Evolutionary conservation across 2,888 invertebrate genomes (phyloP), one percentile per base, ranked within the genome.

Genomic region (Cosmopolites sordidus): DNA sequence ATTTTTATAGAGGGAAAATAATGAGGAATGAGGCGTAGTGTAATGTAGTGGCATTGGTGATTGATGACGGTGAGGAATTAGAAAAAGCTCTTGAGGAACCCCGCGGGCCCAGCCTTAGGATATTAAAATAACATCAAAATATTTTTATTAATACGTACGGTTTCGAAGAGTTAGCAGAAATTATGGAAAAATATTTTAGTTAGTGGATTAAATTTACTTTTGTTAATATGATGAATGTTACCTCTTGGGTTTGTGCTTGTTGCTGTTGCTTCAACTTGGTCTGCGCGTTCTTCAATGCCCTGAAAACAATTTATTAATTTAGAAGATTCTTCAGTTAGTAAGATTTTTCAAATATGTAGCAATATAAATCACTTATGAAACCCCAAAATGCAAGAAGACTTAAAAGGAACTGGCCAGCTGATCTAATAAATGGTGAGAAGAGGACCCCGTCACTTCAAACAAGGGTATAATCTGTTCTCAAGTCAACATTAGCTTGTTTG

Each of bases 51-150:
- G n/a, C n/a, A 58, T 29, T 58, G 62, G 55, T 50, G 58, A 22
- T 8, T 22, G 57, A 48, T 54, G 52, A 59, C 58, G 59, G 59
- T 58, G 58, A 43, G 30, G 43, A 61, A 64, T 89, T 91, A 92
- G 85, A 92, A 92, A 83, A 92, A 90, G 85, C 91, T 91, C 84
- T 92, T 92, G 78, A 92, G 84, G 84, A 92, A 92, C 80, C 90
- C 90, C 78, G 91, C 89, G 75, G 92, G 89, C 77, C 91, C 91
- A 80, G 91, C 89, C 91, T 92, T 66, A 37, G 9, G 9, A 51
- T 17, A 30, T 30, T 40, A 40, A 27, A 14, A 14, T 14, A 43
- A 15, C 8, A 33, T 15, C 14, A 12, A 43, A 16, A 43, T 1
- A 29, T 44, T 12, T 51, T 43, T 15, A 45, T 55, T 48, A 58